phyloP scores from a whole-genome alignment of 2,888 invertebrate genomes.

The Brachyptera putata region DNA sequence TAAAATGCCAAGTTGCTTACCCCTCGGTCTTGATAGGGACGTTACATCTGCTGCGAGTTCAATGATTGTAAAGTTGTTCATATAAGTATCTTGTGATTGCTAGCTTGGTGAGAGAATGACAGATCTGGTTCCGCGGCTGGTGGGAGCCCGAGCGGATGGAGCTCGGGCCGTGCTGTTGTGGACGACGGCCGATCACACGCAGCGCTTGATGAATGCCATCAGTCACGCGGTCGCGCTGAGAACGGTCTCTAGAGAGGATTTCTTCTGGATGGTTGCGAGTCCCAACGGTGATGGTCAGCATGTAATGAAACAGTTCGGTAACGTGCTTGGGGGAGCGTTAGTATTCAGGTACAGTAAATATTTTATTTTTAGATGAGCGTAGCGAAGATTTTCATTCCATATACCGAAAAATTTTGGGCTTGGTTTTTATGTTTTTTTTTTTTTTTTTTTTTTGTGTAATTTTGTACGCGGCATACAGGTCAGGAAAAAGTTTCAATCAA shows the following conservation, averaged over 20 bases:
- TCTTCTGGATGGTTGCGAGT: slow-evolving; percentile 34
- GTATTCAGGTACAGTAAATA: slow-evolving; percentile 31
- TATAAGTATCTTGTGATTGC: no score
- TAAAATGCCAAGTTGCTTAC: no score
- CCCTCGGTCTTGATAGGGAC: no score
- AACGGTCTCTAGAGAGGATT: slow-evolving; percentile 29
- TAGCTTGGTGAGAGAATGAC: no score
- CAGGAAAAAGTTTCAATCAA: no score
- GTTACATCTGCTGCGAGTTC: no score
- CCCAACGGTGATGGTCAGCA: slow-evolving; percentile 26
- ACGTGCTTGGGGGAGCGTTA: slow-evolving; percentile 32
- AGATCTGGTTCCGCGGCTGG: slow-evolving; percentile 33
- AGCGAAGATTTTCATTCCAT: no score
- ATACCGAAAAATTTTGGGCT: no score
- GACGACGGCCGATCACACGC: slow-evolving; percentile 32
- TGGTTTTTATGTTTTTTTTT: no score
- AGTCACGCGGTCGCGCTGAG: slow-evolving; percentile 32
- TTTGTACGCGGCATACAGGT: no score
- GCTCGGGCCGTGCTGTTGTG: slow-evolving; percentile 36
- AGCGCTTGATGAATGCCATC: slow-evolving; percentile 33
- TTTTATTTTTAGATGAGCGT: background rate
- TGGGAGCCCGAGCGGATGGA: slow-evolving; percentile 33
- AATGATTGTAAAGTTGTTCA: no score
- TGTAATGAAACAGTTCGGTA: slow-evolving; percentile 29
- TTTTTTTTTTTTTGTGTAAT: no score